Evolutionary conservation across 2,888 invertebrate species (phyloP), one percentile per base, ranked within the genome.

Genomic region (Pediacus dermestoides): DNA sequence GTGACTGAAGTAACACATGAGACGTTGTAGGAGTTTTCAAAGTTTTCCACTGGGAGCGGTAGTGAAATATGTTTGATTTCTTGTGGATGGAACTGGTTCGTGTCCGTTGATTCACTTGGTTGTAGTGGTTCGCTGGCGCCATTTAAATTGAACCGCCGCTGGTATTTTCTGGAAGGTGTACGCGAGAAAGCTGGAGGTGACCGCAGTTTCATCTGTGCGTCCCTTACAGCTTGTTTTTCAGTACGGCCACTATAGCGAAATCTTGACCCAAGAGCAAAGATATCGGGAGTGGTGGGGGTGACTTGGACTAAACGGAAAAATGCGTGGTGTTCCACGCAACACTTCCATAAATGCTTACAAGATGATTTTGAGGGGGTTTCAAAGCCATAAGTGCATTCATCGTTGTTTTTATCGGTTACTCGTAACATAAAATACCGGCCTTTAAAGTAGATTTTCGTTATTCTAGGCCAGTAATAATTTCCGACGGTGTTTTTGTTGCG

Each of bases 401-500:
- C 93, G 67, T 89, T 90, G 74, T 91, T 93, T 78, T 94, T 95
- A 74, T 95, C 95, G 61, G 88, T 87, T 53, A 95, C 94, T 63
- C 90, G 80, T 41, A 95, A 78, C 89, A 95, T 94, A 74, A 96
- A 95, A 74, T 92, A 93, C 66, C 91, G 85, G 61, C 91, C 92
- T 76, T 94, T 94, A 75, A 90, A 91, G 72, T 91, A 92, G 63
- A 95, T 88, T 77, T 95, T 95, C 58, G 90, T 88, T 66, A 96
- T 94, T 63, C 95, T 81, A 48, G 95, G 94, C 95, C 96, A 96
- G 75, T 92, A 95, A 74, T 96, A 95, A 75, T 92, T 94, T 57
- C 93, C 94, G 48, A 95, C 94, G 70, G 94, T 94, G 67, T 86
- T 88, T 75, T 94, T 94, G 71, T 94, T 94, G 57, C 93, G 81